Evolutionary conservation across 2,797 vertebrate species (phyloP), one percentile per base, ranked within the genome.

Genomic region (Sebastes paucispinis): DNA sequence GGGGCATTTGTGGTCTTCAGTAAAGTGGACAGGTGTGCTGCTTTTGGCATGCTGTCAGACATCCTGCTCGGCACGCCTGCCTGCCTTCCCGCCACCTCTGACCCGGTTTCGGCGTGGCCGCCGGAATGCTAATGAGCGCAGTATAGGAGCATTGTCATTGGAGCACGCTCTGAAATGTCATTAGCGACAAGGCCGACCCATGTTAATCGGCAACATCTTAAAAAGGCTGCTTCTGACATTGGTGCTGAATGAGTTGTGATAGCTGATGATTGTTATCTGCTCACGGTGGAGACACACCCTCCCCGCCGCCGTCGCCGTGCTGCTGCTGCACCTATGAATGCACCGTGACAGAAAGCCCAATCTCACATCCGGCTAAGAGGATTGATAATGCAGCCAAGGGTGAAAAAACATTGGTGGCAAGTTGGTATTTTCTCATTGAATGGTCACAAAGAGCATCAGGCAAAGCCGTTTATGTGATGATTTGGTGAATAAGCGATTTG

Each of bases 401-500:
- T 86, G 69, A 87, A 89, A 54, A 88, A 85, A 69, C 72, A 89
- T 70, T 77, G 84, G 76, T 83, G 63, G 79, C 85, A 89, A 88
- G 89, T 86, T 90, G 81, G 74, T 86, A 80, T 92, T 89, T 90
- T 87, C 85, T 74, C 75, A 82, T 36, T 80, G 78, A 89, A 91
- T 80, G 82, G 89, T 88, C 87, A 89, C 75, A 72, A 59, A 25
- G 76, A 82, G 79, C 75, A 84, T 82, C 82, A 87, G 85, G 83
- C 75, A 89, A 92, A 93, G 87, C 90, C 59, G 85, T 93, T 93
- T 90, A 90, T 93, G 82, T 83, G 89, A 93, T 89, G 85, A 90
- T 92, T 93, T 91, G 84, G 86, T 86, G 77, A 92, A 94, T 91
- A 88, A 87, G 86, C 68, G 79, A 92, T 90, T 94, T 94, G 85